A percentile compares a stretch with the other conserved stretches of the same genome.
Evolutionary conservation across 2,113 vertebrate genomes (phyloP).

Genomic region (Microcebus tavaratra): DNA sequence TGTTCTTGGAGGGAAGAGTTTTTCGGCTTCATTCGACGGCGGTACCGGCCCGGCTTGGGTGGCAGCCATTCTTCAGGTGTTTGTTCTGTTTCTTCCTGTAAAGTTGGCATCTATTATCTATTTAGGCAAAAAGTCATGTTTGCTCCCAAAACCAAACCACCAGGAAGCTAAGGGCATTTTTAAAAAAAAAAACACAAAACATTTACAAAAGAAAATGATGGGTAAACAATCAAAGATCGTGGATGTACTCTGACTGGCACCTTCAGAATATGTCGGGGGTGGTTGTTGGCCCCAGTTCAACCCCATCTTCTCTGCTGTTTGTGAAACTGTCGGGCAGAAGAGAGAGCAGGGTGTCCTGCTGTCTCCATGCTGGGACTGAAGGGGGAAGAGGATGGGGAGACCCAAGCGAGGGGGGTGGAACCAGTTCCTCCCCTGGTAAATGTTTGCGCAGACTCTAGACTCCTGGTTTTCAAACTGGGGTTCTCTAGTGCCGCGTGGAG

Average conservation of each 20-base stretch:
- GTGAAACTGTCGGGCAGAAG: not conserved
- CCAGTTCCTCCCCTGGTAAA: not conserved
- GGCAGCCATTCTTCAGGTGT: not conserved
- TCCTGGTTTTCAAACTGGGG: not conserved
- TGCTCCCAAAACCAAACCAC: constrained; percentile 15
- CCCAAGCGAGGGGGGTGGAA: rapidly evolving
- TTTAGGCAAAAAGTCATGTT: not conserved
- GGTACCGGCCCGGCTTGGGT: rapidly evolving
- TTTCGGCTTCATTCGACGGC: not conserved
- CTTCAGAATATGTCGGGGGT: rapidly evolving
- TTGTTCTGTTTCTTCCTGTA: not conserved
- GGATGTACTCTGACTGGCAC: not conserved
- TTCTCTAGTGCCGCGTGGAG: not conserved
- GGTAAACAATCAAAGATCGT: not conserved
- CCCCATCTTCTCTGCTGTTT: not conserved
- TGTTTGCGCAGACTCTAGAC: not conserved
- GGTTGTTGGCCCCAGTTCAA: too few species aligned
- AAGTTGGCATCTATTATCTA: not conserved
- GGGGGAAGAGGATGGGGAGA: not conserved
- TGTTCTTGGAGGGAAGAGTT: not conserved
- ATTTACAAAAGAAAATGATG: not conserved
- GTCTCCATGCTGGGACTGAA: rapidly evolving
- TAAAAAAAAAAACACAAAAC: not conserved
- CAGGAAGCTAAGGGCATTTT: not conserved
- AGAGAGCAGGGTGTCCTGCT: not conserved